Conservation (phyloP, 2,113 vertebrate genomes). For the Sinocyclocheilus anophthalmus region DNA sequence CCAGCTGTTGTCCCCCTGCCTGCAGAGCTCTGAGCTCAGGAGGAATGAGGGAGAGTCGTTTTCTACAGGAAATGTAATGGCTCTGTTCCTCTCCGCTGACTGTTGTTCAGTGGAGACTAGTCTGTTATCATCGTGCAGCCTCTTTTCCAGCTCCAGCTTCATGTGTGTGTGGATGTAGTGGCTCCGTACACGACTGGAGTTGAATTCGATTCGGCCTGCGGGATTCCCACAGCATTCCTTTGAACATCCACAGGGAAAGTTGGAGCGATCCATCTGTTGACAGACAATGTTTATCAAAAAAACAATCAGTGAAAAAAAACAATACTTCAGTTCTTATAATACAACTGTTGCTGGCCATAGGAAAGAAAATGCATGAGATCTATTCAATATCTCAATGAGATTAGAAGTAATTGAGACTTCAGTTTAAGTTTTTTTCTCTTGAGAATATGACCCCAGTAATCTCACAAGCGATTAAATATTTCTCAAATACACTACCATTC, state of each 20-base stretch:
- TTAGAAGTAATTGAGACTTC: not conserved
- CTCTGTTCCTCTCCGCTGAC: conserved; percentile 55
- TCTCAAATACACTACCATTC: not conserved
- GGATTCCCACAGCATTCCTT: conserved; percentile 91
- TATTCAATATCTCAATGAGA: not conserved
- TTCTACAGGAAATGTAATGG: conserved; percentile 31
- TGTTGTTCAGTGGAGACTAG: not conserved
- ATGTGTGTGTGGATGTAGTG: conserved; percentile 96
- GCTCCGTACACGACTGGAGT: conserved; percentile 89
- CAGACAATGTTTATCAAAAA: not conserved
- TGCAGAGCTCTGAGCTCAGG: conserved; percentile 74
- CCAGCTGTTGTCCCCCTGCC: conserved; percentile 85
- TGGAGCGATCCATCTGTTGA: conserved; percentile 91
- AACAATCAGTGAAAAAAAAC: not conserved
- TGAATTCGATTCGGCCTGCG: conserved; percentile 91
- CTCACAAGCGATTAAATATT: not conserved
- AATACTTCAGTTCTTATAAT: not conserved
- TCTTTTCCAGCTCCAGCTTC: conserved; percentile 90
- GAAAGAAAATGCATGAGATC: not conserved
- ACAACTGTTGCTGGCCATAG: not conserved
- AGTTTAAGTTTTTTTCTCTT: not conserved
- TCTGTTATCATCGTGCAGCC: conserved; percentile 67
- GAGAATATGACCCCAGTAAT: not conserved
- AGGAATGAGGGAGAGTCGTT: conserved; percentile 75
- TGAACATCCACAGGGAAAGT: conserved; percentile 94